These are phyloP conservation scores for Notospermus geniculatus DNA, from an alignment of 1,140 invertebrate genomes.

Conservation along the genomic window DNA sequence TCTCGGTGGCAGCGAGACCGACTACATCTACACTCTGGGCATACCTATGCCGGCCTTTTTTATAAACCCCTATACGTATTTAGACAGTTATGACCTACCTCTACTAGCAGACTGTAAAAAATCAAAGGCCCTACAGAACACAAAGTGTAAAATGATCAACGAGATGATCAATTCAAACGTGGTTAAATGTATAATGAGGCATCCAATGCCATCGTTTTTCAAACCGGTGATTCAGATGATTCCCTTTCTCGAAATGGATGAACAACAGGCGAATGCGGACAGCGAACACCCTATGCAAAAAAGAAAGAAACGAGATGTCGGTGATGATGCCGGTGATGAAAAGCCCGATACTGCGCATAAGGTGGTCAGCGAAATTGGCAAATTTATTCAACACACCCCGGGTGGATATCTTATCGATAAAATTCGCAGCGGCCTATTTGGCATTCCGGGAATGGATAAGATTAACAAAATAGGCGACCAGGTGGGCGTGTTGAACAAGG, in stretches of 20 bases:
- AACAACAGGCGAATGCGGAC: not conserved
- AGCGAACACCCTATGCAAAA: not conserved
- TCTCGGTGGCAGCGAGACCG: slow-evolving; percentile 9
- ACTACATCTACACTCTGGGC: slow-evolving; percentile 1
- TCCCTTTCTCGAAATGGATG: not conserved
- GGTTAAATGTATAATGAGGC: not conserved
- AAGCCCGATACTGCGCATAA: too few species aligned
- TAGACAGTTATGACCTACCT: not conserved
- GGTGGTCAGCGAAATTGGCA: slow-evolving; percentile 3
- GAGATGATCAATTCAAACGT: slow-evolving; percentile 2
- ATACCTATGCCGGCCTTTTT: slow-evolving; percentile 3
- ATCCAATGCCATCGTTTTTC: not conserved
- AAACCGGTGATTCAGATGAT: slow-evolving; percentile 2
- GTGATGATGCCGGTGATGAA: too few species aligned
- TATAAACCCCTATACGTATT: not conserved
- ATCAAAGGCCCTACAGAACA: slow-evolving; percentile 2
- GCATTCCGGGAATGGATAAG: slow-evolving; percentile 6
- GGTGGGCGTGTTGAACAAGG: slow-evolving; percentile 7
- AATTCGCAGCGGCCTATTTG: slow-evolving; percentile 4
- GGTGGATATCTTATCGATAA: slow-evolving; percentile 7
- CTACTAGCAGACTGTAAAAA: not conserved
- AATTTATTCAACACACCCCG: not conserved
- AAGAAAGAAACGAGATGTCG: not conserved
- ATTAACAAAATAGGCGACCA: slow-evolving; percentile 7
- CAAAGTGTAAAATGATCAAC: slow-evolving; percentile 6